These are phyloP conservation scores for Nemotelus pantherinus DNA, from an alignment of 2,888 invertebrate genomes.

Conservation along the genomic window DNA sequence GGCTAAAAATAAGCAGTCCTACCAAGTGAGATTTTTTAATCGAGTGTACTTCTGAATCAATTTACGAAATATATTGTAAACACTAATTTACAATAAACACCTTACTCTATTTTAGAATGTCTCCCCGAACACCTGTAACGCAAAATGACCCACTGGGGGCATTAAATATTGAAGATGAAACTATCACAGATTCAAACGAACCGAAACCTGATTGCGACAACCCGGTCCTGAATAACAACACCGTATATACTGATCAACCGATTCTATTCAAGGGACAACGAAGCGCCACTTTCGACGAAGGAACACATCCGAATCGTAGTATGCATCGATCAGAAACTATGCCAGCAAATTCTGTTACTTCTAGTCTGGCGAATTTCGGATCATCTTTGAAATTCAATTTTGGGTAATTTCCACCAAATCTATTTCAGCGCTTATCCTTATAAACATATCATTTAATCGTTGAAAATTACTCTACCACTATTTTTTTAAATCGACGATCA, in stretches of 20 bases:
- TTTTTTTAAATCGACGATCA: neutral
- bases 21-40: conserved; percentile 59
- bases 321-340: conserved; percentile 80
- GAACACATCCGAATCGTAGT: conserved; percentile 63
- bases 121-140: conserved; percentile 85
- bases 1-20: conserved; percentile 60
- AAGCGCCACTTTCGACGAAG: conserved; percentile 71
- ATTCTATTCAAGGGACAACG: conserved; percentile 72
- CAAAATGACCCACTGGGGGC: conserved; percentile 93
- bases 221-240: conserved; percentile 56
- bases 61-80: neutral
- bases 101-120: conserved; percentile 65
- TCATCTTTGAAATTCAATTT: conserved; percentile 87
- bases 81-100: neutral
- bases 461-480: neutral
- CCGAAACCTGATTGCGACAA: conserved; percentile 54
- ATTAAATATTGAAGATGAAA: conserved; percentile 66
- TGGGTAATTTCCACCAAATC: conserved; percentile 69
- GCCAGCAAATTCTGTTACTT: conserved; percentile 77
- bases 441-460: neutral
- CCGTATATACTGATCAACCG: conserved; percentile 72
- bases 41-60: neutral
- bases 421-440: neutral
- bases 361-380: conserved; percentile 81
- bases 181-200: conserved; percentile 30